Evolutionary conservation across 2,113 vertebrate genomes (phyloP), one percentile per base, ranked within the genome.

Genomic region (Limnothrissa miodon): DNA sequence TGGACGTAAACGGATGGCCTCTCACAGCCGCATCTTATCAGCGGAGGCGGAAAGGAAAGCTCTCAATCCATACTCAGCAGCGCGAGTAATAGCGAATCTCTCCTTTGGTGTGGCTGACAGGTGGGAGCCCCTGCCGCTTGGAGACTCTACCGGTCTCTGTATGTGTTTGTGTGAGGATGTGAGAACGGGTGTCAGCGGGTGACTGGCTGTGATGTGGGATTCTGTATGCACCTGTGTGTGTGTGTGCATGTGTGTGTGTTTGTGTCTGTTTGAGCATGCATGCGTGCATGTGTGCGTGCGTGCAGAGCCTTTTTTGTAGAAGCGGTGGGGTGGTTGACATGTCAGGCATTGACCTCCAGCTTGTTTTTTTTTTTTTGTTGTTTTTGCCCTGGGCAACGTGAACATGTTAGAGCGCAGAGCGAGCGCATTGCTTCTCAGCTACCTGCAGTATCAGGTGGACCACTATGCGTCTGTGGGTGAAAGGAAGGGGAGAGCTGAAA

Each of bases 1-100:
- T 45, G 78, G 84, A 83, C 66, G 29, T 83, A 79, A 83, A 80
- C 45, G 19, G 6, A 86, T 56, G 70, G 6, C 25, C 29, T 66
- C n/a, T 66, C 25, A 8, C 25, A 33, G 59, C 42, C 36, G 78
- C n/a, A 66, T 82, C 66, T 83, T 80, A 66, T 84, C 82, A 78
- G 78, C 62, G 56, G 81, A 59, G 13, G 23, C n/a, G 59, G 59
- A 8, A 13, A n/a, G 59, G 53, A 78, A 78, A 83, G 66, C 39
- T 83, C 83, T 85, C 81, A 62, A 78, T 66, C 45, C 36, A 45
- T 83, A 81, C 79, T 86, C 81, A 45, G 48, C 13, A 39, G 62
- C 78, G 84, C 23, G n/a, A 80, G 79, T 45, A 86, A 66, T 82
- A 80, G 83, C 53, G 44, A 25, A 29, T 78, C 66, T 81, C 13